A percentile compares a stretch with the other conserved stretches of the same genome.
Evolutionary conservation across 2,113 vertebrate species (phyloP).

Genomic region (Tonatia bakeri): DNA sequence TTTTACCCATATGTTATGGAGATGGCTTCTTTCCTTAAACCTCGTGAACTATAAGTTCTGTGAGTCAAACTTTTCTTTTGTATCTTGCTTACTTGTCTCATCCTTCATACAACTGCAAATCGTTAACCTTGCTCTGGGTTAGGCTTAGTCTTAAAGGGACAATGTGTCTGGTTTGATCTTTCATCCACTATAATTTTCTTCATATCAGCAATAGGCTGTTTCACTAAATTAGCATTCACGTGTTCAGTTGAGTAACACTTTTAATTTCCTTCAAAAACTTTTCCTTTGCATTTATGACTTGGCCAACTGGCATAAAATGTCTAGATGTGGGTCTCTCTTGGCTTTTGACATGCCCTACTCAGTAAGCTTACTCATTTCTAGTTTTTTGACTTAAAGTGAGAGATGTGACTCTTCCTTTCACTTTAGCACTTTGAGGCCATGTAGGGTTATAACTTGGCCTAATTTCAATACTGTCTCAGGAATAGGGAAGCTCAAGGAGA

Average conservation of each 20-base stretch:
- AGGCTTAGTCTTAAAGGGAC: not conserved
- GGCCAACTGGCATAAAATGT: not conserved
- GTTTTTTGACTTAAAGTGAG: not conserved
- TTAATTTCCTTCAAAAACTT: not conserved
- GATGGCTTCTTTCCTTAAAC: not conserved
- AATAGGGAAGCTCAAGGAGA: not conserved
- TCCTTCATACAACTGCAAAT: not conserved
- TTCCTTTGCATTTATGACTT: not conserved
- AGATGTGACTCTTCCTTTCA: not conserved
- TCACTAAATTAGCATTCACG: not conserved
- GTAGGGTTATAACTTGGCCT: not conserved
- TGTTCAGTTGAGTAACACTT: not conserved
- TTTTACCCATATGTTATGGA: not conserved
- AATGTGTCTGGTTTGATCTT: not conserved
- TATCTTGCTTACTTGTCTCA: not conserved
- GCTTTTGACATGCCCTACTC: not conserved
- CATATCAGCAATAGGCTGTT: not conserved
- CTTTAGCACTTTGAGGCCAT: not conserved
- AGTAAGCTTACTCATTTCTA: not conserved
- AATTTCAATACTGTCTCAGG: not conserved
- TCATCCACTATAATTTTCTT: not conserved
- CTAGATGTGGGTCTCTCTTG: not conserved
- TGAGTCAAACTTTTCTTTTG: not conserved
- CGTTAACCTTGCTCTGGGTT: not conserved
- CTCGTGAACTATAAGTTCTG: not conserved